These are phyloP conservation scores for Sebastes diploproa DNA, from an alignment of 2,797 vertebrate species.

Conservation along the genomic window DNA sequence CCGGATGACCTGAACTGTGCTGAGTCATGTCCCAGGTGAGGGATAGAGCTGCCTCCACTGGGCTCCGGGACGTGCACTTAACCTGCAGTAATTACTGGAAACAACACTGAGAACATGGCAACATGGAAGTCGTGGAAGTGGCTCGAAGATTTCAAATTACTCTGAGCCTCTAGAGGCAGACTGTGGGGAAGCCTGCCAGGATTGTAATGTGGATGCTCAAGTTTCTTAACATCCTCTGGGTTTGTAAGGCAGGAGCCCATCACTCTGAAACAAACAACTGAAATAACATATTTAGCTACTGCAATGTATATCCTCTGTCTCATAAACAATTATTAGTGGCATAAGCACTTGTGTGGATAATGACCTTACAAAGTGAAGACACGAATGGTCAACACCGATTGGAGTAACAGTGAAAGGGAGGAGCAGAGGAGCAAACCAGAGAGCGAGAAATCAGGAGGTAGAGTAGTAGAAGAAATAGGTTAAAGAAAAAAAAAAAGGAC, in stretches of 20 bases:
- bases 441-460: conserved; percentile 20
- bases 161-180: conserved; percentile 62
- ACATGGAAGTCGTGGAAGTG: conserved; percentile 74
- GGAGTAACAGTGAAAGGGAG: conserved; percentile 12
- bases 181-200: conserved; percentile 58
- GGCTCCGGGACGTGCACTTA: conserved; percentile 80
- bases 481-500: conserved; percentile 43
- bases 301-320: background rate
- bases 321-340: background rate
- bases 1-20: conserved; percentile 78
- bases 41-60: conserved; percentile 77
- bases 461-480: conserved; percentile 37
- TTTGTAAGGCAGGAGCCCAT: conserved; percentile 34
- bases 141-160: conserved; percentile 76
- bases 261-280: conserved; percentile 29
- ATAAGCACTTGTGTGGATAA: conserved; percentile 10
- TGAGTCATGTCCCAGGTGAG: conserved; percentile 83
- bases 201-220: conserved; percentile 45
- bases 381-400: conserved; percentile 22
- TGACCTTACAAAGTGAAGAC: conserved; percentile 26
- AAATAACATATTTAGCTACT: background rate
- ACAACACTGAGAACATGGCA: conserved; percentile 78
- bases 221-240: conserved; percentile 46
- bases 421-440: conserved; percentile 16
- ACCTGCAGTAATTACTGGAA: conserved; percentile 84